A percentile compares a stretch with the other conserved stretches of the same genome.
phyloP scores from a whole-genome alignment of 2,888 invertebrate species.

The Heterodera filipjevi region DNA sequence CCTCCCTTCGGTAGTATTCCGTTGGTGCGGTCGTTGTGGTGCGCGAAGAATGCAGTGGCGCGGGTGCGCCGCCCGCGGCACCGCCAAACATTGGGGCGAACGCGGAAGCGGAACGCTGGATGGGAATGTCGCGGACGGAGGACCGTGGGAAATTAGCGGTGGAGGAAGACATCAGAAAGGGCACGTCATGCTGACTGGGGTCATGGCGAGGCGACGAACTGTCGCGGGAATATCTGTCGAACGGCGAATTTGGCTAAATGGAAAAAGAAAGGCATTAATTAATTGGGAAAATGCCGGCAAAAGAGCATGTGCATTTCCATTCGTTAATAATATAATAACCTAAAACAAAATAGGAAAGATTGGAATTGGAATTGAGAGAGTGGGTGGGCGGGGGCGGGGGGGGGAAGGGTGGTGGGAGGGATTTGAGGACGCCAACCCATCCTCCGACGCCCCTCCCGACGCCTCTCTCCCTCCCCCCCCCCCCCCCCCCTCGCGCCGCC shows the following conservation, averaged over 20 bases:
- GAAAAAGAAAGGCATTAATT: neutral
- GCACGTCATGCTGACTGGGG: neutral
- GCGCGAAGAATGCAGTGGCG: conserved; percentile 15
- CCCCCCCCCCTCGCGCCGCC: neutral
- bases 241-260: neutral
- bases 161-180: conserved; percentile 5
- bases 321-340: too few species aligned
- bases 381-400: neutral
- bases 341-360: neutral
- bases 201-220: conserved; percentile 15
- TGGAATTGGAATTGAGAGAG: too few species aligned
- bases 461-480: neutral
- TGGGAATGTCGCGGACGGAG: conserved; percentile 62
- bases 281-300: too few species aligned
- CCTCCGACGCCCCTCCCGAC: neutral
- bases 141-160: conserved; percentile 31
- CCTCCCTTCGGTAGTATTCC: conserved; percentile 29
- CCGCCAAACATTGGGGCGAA: conserved; percentile 42
- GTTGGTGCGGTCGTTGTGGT: conserved; percentile 21
- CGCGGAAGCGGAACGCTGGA: conserved; percentile 51
- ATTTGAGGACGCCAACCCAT: neutral
- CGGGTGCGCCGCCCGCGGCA: conserved; percentile 29
- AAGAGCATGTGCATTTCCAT: too few species aligned
- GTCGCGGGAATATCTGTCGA: conserved; percentile 14
- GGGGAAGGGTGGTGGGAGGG: neutral